Evolutionary conservation across 2,797 vertebrate genomes (phyloP).

Genomic region (Molossus alvarezi): DNA sequence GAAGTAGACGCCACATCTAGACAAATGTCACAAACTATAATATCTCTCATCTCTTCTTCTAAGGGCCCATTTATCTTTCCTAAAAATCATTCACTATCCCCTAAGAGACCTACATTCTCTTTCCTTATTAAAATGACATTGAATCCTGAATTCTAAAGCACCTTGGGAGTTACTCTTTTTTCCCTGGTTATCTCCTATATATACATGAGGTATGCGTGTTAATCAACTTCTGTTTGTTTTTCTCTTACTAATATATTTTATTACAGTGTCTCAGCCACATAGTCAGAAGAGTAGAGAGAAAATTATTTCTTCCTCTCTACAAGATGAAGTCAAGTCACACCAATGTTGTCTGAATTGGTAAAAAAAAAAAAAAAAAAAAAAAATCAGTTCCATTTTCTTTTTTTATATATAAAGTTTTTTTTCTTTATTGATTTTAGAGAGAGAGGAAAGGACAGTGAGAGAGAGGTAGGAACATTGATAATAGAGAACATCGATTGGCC

Average conservation of each 20-base stretch:
- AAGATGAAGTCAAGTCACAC: neutral
- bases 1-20: neutral
- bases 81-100: neutral
- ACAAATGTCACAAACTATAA: neutral
- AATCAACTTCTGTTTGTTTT: conserved; percentile 1
- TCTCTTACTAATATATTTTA: neutral
- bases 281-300: neutral
- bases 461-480: no score
- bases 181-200: neutral
- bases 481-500: no score
- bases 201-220: neutral
- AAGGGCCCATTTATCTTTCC: neutral
- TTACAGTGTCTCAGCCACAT: neutral
- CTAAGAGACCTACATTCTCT: neutral
- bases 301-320: neutral
- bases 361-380: neutral
- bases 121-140: neutral
- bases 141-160: conserved; percentile 24
- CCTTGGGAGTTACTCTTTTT: neutral
- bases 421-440: no score
- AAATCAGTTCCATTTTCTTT: neutral
- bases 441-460: no score
- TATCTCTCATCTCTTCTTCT: neutral
- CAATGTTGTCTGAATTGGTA: neutral
- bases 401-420: no score